These are phyloP conservation scores for Andrena marginata DNA, from an alignment of 2,888 invertebrate species.

Conservation along the genomic window DNA sequence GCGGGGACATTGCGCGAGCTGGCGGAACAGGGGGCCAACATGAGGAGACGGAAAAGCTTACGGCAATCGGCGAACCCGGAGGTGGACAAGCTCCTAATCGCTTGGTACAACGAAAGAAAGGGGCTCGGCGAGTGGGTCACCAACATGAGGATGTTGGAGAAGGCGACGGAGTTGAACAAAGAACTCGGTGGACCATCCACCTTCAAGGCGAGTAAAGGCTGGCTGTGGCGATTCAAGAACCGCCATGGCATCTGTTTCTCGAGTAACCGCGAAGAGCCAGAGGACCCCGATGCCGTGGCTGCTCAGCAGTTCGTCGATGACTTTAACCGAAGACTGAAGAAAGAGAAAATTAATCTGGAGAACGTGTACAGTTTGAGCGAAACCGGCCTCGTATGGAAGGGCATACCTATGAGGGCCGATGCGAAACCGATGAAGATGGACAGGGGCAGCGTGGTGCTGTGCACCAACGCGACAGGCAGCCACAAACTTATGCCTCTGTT, in stretches of 20 bases:
- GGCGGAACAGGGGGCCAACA: neutral
- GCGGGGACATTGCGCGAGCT: neutral
- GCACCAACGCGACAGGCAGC: constrained; percentile 1
- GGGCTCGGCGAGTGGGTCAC: neutral
- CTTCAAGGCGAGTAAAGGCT: constrained; percentile 13
- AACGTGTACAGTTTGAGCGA: constrained; percentile 10
- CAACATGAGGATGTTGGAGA: neutral
- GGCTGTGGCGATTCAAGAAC: constrained; percentile 18
- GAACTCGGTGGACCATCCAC: neutral
- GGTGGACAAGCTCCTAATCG: constrained; percentile 8
- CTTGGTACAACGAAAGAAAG: constrained; percentile 1
- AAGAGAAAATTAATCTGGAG: neutral
- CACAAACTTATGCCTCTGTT: constrained; percentile 10
- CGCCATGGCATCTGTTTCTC: neutral
- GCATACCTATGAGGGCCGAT: neutral
- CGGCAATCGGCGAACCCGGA: constrained; percentile 3
- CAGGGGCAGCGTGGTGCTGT: neutral
- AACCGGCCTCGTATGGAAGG: neutral
- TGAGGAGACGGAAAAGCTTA: neutral
- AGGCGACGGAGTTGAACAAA: constrained; percentile 11
- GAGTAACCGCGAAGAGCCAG: neutral
- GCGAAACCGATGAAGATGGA: neutral
- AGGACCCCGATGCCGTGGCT: neutral
- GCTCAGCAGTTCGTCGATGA: neutral
- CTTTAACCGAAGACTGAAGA: neutral